These are phyloP conservation scores for Mycalesis mineus DNA, from an alignment of 2,888 invertebrate species.

Conservation along the genomic window DNA sequence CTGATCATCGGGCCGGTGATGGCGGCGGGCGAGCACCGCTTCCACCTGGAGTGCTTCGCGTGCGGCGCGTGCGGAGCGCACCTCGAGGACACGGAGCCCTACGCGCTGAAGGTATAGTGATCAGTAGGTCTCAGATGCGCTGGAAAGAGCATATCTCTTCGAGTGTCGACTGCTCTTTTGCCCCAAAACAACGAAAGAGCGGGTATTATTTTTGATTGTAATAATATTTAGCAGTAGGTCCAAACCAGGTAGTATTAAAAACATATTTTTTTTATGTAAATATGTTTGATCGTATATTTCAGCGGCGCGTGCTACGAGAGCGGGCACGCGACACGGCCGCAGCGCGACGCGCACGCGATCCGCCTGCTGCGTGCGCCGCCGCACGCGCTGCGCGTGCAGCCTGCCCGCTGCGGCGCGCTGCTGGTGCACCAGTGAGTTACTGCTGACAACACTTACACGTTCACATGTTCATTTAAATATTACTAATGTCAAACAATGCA, in stretches of 20 bases:
- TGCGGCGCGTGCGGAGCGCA: constrained; percentile 88
- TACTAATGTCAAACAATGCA: too few species aligned
- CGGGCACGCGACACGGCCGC: constrained; percentile 20
- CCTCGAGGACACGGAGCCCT: constrained; percentile 95
- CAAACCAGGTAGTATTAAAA: too few species aligned
- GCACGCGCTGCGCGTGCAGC: constrained; percentile 38
- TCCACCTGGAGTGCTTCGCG: constrained; percentile 97
- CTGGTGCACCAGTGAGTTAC: constrained; percentile 57
- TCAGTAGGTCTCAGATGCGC: too few species aligned
- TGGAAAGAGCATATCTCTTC: too few species aligned
- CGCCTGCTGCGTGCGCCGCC: constrained; percentile 89
- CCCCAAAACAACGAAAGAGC: too few species aligned
- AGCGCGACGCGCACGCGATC: constrained; percentile 82
- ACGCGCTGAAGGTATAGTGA: too few species aligned
- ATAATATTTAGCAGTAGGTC: too few species aligned
- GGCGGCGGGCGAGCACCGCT: constrained; percentile 96
- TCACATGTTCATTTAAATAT: too few species aligned
- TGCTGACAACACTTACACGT: too few species aligned
- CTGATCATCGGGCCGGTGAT: constrained; percentile 92
- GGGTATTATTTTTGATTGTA: too few species aligned
- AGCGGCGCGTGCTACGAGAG: constrained; percentile 83
- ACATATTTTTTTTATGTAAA: too few species aligned
- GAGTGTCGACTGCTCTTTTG: too few species aligned
- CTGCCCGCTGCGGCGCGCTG: constrained; percentile 38
- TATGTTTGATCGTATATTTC: background rate